These are phyloP conservation scores for Gorsachius goisagi DNA, from an alignment of 2,113 vertebrate species.

Conservation along the genomic window DNA sequence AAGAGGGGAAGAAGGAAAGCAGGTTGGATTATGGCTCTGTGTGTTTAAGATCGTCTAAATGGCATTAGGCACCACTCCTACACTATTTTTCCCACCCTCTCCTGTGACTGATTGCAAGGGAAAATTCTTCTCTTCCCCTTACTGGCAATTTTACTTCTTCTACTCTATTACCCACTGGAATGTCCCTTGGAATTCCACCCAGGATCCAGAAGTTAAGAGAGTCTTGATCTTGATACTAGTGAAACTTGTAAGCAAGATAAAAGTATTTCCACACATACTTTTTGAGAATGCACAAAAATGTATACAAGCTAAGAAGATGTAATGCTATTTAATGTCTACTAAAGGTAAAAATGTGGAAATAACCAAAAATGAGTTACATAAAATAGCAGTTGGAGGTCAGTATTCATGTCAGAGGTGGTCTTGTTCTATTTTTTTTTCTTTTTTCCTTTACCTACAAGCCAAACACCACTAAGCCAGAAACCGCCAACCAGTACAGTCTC, in stretches of 20 bases:
- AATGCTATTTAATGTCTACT: neutral
- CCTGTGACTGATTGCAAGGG: neutral
- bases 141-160: neutral
- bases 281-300: neutral
- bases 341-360: constrained; percentile 29
- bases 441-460: constrained; percentile 71
- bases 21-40: neutral
- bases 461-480: constrained; percentile 70
- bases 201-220: neutral
- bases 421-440: constrained; percentile 57
- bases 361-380: constrained; percentile 46
- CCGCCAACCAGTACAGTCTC: constrained; percentile 61
- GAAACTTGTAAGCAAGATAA: constrained; percentile 9
- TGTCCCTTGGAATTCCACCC: neutral
- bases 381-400: constrained; percentile 51
- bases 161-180: neutral
- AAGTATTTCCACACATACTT: neutral
- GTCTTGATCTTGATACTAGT: neutral
- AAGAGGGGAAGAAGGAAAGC: neutral
- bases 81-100: neutral
- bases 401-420: constrained; percentile 66
- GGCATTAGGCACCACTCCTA: neutral
- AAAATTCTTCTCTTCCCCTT: neutral
- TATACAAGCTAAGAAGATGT: neutral
- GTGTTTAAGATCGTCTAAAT: neutral